Base-by-base conservation (phyloP, 2,113 vertebrate species). In the Coryphaenoides rupestris region DNA sequence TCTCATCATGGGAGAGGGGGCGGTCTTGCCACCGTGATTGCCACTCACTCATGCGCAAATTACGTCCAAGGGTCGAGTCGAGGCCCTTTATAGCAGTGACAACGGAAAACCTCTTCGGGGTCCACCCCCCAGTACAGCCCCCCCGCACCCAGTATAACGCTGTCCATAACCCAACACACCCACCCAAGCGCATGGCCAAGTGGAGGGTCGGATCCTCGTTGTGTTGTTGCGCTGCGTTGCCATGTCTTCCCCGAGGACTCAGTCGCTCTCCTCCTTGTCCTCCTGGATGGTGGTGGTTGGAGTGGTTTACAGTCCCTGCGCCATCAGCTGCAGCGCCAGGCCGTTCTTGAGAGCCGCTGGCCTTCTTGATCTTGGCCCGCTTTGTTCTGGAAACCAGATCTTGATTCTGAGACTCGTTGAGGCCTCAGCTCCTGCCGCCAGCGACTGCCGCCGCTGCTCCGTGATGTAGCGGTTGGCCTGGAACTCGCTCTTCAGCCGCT, bases 371-470 rank as follows among this genome's bases (percentile, higher is more conserved):
- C 66, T 94, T 94, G 49, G 93, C 93, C 3, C 93, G 81, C 65
- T 94, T 96, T 94, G 82, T 94, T 94, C 91, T 94, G 93, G 70
- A 94, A n/a, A 94, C 93, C 93, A 94, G 83, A 94, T 94, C 63
- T 94, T 94, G 75, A 94, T 94, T n/a, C 81, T 94, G 93, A 17
- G 93, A 93, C 82, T 94, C 93, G 79, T 94, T 94, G 57, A 94
- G 92, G 70, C 76, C n/a, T 84, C 33, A 94, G 93, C 81, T 94
- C 93, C 57, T 90, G 89, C n/a, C 23, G 93, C 93, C 79, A 94
- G 86, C 40, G 80, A 76, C 85, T 93, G 93, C 24, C 93, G 78
- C 72, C 93, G 83, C 80, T 94, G 93, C 82, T 94, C 93, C n/a
- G 92, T 92, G 79, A 94, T 92, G 84, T 94, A 94, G 1, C 93